These are phyloP conservation scores for Spinibarbus caldwelli DNA, from an alignment of 2,797 vertebrate genomes.

Conservation along the genomic window DNA sequence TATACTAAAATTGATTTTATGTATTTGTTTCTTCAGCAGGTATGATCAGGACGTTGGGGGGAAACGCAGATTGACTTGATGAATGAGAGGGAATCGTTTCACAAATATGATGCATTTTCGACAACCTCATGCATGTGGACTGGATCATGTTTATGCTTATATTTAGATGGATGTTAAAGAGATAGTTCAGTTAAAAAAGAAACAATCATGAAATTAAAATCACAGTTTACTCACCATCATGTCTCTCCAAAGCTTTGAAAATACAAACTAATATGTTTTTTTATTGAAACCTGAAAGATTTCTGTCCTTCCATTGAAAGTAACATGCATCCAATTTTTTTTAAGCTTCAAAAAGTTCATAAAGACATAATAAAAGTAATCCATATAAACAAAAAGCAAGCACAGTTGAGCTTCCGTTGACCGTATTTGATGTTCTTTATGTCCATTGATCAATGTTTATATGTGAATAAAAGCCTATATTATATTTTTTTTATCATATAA, in stretches of 20 bases:
- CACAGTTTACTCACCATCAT: background rate
- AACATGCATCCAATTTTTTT: background rate
- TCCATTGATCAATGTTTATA: too few species aligned
- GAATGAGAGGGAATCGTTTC: conserved; percentile 2
- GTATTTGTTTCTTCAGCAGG: conserved; percentile 74
- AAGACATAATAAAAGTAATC: background rate
- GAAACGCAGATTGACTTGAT: background rate
- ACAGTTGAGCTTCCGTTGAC: too few species aligned
- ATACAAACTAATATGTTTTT: background rate
- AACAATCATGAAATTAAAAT: background rate
- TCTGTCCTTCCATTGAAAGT: background rate
- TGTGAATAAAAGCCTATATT: too few species aligned
- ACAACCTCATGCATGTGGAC: background rate
- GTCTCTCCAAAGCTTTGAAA: background rate
- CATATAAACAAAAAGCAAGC: background rate
- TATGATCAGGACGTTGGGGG: conserved; percentile 63
- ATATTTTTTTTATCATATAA: too few species aligned
- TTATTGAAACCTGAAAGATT: background rate
- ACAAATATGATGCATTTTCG: background rate
- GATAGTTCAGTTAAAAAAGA: background rate
- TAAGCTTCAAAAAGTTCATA: background rate
- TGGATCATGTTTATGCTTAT: background rate
- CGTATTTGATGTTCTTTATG: too few species aligned
- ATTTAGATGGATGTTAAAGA: background rate
- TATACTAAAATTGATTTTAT: conserved; percentile 47